A percentile compares a stretch with the other conserved stretches of the same genome.
Conservation (phyloP, 2,797 vertebrate species). For the Huso huso region DNA sequence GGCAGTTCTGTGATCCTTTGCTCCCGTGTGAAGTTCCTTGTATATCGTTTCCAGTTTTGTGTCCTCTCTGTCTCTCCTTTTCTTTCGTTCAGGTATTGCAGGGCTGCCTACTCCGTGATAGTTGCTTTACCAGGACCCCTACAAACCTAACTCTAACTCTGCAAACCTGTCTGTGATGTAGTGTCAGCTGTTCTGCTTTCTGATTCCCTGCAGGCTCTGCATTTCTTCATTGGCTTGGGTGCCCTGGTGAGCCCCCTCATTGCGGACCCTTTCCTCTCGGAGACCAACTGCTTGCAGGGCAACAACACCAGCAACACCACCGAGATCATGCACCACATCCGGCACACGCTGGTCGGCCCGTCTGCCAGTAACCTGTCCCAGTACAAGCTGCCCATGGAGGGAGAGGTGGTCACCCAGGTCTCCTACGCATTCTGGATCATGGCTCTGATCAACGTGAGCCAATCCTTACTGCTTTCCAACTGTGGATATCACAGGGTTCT, state of each 20-base stretch:
- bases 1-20: too few relatives aligned
- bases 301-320: conserved; percentile 62
- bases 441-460: conserved; percentile 87
- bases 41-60: background rate
- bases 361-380: conserved; percentile 55
- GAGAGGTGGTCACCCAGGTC: conserved; percentile 59
- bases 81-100: background rate
- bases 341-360: conserved; percentile 54
- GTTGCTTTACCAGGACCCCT: too few relatives aligned
- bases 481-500: too few relatives aligned
- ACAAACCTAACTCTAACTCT: too few relatives aligned
- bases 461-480: background rate
- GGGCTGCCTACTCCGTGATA: too few relatives aligned
- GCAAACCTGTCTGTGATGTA: too few relatives aligned
- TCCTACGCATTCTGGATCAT: conserved; percentile 98
- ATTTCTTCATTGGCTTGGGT: conserved; percentile 89
- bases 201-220: conserved; percentile 64
- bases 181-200: background rate
- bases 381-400: conserved; percentile 53
- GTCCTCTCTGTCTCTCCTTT: too few relatives aligned
- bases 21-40: too few relatives aligned
- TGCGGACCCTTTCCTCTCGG: conserved; percentile 85
- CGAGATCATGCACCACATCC: conserved; percentile 59
- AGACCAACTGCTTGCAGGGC: conserved; percentile 67
- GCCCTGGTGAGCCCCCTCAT: conserved; percentile 87